Conservation (phyloP, 1,140 invertebrate species). For the Coenobita brevimanus region DNA sequence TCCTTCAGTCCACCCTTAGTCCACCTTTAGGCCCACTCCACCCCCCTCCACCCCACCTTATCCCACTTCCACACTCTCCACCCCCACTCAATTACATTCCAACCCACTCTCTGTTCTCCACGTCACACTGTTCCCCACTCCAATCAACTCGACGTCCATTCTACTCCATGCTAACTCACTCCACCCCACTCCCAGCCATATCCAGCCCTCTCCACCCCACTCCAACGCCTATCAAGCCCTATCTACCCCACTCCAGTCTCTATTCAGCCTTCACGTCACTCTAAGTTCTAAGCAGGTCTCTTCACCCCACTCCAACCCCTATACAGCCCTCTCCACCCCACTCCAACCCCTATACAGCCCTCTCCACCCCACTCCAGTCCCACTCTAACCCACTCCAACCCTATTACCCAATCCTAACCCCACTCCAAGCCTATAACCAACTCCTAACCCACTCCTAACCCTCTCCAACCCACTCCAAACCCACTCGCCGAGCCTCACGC, state of each 20-base stretch:
- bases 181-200: neutral
- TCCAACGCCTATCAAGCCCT: neutral
- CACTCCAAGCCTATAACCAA: neutral
- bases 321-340: neutral
- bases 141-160: neutral
- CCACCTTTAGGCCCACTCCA: neutral
- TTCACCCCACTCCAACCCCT: neutral
- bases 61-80: neutral
- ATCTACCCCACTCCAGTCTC: neutral
- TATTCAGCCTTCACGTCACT: no score
- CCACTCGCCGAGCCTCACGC: constrained; percentile 8
- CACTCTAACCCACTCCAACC: neutral
- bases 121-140: neutral
- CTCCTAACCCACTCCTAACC: neutral
- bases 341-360: neutral
- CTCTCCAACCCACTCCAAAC: neutral
- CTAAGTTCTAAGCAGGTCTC: no score
- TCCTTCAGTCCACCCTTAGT: neutral
- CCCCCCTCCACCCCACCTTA: neutral
- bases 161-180: neutral
- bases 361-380: neutral
- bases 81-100: neutral
- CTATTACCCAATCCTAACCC: neutral
- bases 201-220: neutral
- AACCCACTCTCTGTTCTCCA: neutral